Evolutionary conservation across 2,888 invertebrate genomes (phyloP), one percentile per base, ranked within the genome.

Genomic region (Platerodrilus igneus): DNA sequence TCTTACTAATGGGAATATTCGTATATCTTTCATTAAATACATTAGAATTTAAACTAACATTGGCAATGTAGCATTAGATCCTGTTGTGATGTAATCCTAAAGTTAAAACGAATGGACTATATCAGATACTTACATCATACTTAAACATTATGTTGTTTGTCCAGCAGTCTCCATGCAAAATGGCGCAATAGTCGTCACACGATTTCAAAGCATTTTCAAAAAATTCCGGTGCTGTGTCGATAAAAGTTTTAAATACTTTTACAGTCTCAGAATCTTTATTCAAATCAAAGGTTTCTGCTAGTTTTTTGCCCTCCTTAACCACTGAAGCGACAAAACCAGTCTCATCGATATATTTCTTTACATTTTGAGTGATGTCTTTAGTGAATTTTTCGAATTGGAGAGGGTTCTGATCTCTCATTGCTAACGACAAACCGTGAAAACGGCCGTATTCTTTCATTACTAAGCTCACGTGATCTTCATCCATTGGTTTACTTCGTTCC

Each of bases 371-470:
- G 13, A 46, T 17, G 6, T 34, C 29, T 4, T 29, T 25, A 1
- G 29, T 26, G n/a, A 58, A 25, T 15, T 47, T 28, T 8, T 52
- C 23, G 37, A 53, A 58, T 15, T 37, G 22, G 14, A 45, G 46
- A 1, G 47, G 45, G 7, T 51, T 28, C 31, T 52, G 47, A 26
- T 53, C 47, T 23, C 51, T 52, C 22, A 58, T 28, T 2, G 55
- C 57, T 38, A 51, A 57, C 1, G 57, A 58, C 11, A 58, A 38
- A 1, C 55, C 50, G 31, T 60, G 59, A 23, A 49, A 52, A 26
- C 50, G 51, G 1, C 50, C 61, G 15, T 58, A 53, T 16, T 56
- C 52, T 15, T 44, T 46, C 10, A 62, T 30, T 14, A 58, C 52
- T n/a, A 59, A 19, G 15, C 40, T 44, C 1, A 58, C 40, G 34